Base-by-base conservation (phyloP, 2,797 vertebrate species). In the Onychomys arenicola region DNA sequence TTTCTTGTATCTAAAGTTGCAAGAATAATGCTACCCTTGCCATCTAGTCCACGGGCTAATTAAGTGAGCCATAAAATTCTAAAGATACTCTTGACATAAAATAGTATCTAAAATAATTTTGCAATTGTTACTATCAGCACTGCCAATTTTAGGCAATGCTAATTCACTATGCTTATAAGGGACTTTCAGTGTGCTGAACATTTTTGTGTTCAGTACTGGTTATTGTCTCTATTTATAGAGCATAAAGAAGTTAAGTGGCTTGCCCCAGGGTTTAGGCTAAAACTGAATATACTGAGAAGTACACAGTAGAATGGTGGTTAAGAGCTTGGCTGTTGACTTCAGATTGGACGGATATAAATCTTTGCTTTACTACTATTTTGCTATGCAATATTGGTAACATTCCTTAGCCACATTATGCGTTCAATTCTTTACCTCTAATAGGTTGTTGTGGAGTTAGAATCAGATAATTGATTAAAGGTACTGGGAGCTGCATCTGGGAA, bases 1-100 rank as follows among this genome's bases (percentile, higher is more conserved):
- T 96, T 34, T 73, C 78, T 93, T 59, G 8, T 63, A 82, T 90
- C 73, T 84, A 40, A 85, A 84, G 37, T 80, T 63, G 2, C 73
- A 67, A 77, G 52, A 90, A 65, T 27, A 65, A 77, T 19, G 16
- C 12, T 25, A 46, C 16, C 78, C 49, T 89, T 14, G n/a, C 43
- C 40, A 34, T 32, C 32, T 6, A 6, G 46, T 65, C 59, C 14
- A 17, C 12, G 16, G 14, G 34, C 59, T 75, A 34, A 84, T 87
- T 88, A 40, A 80, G 49, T 46, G 69, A 73, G 52, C 69, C 40
- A 71, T 21, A n/a, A 88, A 91, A 89, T 46, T 65, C 83, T 83
- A 63, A 46, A 61, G 84, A 37, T 63, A 61, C 57, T 25, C 34
- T 25, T 17, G 25, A 32, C 27, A 29, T 46, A 29, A 61, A 61